These are phyloP conservation scores for Aramus guarauna DNA, from an alignment of 2,113 vertebrate species.

Conservation along the genomic window DNA sequence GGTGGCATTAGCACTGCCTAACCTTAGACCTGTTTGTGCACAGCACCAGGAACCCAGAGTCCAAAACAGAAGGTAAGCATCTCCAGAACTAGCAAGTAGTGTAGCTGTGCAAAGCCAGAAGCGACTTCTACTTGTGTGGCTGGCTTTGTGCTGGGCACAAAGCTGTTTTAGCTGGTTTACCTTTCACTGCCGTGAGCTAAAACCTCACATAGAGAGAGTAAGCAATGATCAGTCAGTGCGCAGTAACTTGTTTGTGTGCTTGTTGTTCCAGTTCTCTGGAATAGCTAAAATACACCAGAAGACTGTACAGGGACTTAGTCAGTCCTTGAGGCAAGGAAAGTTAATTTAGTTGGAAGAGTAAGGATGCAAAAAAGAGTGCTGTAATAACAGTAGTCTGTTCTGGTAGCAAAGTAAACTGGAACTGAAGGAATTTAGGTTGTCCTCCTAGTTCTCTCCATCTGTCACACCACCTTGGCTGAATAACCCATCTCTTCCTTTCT, in stretches of 20 bases:
- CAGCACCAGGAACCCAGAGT: neutral
- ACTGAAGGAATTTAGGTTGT: neutral
- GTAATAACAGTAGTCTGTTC: constrained; percentile 10
- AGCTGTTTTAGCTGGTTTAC: neutral
- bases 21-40: neutral
- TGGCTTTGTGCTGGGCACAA: neutral
- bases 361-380: constrained; percentile 17
- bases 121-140: neutral
- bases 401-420: constrained; percentile 5
- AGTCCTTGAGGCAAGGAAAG: constrained; percentile 60
- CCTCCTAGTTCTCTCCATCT: neutral
- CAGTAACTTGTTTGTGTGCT: constrained; percentile 29
- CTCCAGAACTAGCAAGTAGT: neutral
- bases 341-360: constrained; percentile 46
- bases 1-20: neutral
- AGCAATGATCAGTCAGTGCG: neutral
- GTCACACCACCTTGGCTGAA: neutral
- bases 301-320: neutral
- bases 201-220: neutral
- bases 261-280: constrained; percentile 49
- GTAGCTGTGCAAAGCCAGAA: constrained; percentile 4
- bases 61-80: neutral
- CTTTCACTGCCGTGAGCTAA: neutral
- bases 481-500: neutral
- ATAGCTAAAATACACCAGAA: neutral